phyloP scores from a whole-genome alignment of 1,140 invertebrate species.

The Bacillus rossius region DNA sequence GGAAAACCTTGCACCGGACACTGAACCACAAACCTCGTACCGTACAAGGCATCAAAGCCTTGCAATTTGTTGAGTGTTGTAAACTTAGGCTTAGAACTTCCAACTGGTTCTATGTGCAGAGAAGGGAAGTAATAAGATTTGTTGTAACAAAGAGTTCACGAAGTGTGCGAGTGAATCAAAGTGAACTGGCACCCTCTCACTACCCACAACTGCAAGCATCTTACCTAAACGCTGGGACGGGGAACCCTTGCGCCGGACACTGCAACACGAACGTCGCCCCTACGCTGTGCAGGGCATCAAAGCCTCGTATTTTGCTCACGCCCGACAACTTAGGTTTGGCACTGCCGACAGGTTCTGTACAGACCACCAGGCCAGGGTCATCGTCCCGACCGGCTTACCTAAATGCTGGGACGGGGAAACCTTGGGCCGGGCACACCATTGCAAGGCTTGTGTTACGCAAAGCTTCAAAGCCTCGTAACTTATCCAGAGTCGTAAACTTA shows the following conservation, averaged over 20 bases:
- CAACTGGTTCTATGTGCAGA: conserved; percentile 61
- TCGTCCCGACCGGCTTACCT: conserved; percentile 40
- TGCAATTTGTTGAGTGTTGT: conserved; percentile 45
- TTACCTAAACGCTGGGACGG: conserved; percentile 47
- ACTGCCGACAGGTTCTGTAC: conserved; percentile 24
- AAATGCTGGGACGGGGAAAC: conserved; percentile 43
- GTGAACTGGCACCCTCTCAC: too few species aligned
- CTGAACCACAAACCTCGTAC: conserved; percentile 46
- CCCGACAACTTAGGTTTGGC: conserved; percentile 39
- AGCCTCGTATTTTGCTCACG: conserved; percentile 55
- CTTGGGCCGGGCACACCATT: conserved; percentile 55
- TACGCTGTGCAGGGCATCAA: conserved; percentile 44
- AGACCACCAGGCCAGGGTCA: conserved; percentile 11
- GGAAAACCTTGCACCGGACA: conserved; percentile 66
- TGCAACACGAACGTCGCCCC: conserved; percentile 42
- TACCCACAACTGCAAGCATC: conserved; percentile 3
- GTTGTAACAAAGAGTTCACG: background rate
- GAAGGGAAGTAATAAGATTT: conserved; percentile 8
- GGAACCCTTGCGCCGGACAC: conserved; percentile 53
- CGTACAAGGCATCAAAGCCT: conserved; percentile 24
- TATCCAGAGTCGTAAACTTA: conserved; percentile 58
- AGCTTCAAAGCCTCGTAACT: conserved; percentile 53
- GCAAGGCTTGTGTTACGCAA: conserved; percentile 43
- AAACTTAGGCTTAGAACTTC: conserved; percentile 66
- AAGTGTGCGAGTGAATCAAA: too few species aligned